Conservation (phyloP, 2,113 vertebrate genomes). For the Lycaon pictus region DNA sequence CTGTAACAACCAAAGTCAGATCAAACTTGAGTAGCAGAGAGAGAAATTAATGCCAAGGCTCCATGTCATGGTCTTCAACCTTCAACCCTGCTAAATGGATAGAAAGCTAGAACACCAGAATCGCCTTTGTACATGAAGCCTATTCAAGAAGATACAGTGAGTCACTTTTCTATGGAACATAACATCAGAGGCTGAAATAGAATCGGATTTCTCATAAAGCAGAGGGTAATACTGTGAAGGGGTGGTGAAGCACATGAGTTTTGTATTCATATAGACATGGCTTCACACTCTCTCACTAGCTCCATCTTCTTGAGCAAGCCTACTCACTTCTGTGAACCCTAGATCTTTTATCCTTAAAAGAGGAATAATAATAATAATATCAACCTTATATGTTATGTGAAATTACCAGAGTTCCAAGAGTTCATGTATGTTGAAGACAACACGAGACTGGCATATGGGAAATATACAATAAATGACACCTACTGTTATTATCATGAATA, state of each 20-base stretch:
- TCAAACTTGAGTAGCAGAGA: background rate
- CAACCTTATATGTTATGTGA: background rate
- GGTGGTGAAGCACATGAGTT: rapidly evolving
- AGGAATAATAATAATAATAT: background rate
- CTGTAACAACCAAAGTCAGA: background rate
- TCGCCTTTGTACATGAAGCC: background rate
- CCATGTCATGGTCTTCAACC: background rate
- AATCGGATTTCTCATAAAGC: background rate
- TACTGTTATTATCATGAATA: background rate
- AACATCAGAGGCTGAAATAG: background rate
- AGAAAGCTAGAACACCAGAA: background rate
- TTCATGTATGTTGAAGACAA: background rate
- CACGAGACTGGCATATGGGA: background rate
- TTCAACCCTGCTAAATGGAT: background rate
- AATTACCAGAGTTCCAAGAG: background rate
- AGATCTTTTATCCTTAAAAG: background rate
- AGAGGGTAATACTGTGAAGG: background rate
- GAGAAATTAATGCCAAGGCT: background rate
- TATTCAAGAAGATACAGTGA: background rate
- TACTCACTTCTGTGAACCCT: background rate
- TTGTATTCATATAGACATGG: background rate
- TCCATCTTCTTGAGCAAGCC: background rate
- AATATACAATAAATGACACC: background rate
- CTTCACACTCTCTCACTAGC: background rate
- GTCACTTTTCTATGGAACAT: background rate